Percentiles rank a stretch among this genome's conserved stretches.
Conservation (phyloP, 2,888 invertebrate species). For the Nephrotoma appendiculata region DNA sequence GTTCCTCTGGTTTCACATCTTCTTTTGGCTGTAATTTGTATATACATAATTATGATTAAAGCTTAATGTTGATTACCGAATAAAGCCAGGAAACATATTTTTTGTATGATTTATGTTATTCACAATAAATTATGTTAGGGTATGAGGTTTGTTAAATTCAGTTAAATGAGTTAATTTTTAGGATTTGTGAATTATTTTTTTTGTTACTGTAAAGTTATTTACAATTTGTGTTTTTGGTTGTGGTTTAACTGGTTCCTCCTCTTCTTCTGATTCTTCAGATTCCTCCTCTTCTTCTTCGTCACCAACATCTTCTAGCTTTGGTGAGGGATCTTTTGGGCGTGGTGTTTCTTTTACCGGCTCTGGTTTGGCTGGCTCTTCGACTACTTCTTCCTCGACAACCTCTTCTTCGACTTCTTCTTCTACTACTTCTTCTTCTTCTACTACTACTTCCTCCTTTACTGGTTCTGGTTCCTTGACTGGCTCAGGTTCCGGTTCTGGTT, state of each 20-base stretch:
- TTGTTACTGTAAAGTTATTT: not conserved
- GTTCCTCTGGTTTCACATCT: not conserved
- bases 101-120: not conserved
- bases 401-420: not conserved
- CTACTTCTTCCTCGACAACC: not conserved
- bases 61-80: not conserved
- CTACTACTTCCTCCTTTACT: not conserved
- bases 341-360: not conserved
- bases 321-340: not conserved
- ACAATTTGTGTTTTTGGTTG: not conserved
- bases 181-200: not conserved
- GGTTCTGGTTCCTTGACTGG: not conserved
- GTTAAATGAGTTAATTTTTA: not conserved
- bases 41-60: not conserved
- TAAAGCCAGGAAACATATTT: not conserved
- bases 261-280: not conserved
- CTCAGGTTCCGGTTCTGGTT: not conserved
- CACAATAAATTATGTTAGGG: not conserved
- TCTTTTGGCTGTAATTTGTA: not conserved
- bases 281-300: constrained; percentile 4
- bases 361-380: not conserved
- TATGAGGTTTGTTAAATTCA: not conserved
- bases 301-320: constrained; percentile 1
- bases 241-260: not conserved
- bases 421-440: not conserved